Base-by-base conservation (phyloP, 2,113 vertebrate genomes). In the Butorides virescens region DNA sequence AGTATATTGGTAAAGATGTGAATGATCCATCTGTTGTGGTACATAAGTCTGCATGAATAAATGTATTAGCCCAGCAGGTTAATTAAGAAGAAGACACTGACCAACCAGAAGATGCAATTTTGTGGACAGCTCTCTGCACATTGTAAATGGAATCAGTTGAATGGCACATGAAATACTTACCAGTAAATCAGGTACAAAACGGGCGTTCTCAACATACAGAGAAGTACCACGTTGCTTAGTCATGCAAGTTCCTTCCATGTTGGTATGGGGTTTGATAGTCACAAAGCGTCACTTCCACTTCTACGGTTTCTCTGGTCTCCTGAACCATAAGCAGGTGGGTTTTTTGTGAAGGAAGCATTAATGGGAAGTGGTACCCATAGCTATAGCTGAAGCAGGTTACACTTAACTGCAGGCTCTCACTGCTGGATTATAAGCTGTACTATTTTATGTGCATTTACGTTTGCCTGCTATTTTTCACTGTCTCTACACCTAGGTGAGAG, bases 211-310 rank as follows among this genome's bases (percentile, higher is more conserved):
- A 52, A 9, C 23, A 6, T 42, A 10, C 20, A n/a, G 67, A 83
- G 88, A 83, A 47, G 68, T 61, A 17, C 22, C 37, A 1, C 5
- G 0, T 66, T 63, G 88, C 82, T 91, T 77, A 61, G 73, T 88
- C 37, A 36, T 34, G 13, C 65, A 49, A 27, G 36, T 80, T 53
- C 75, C 52, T 86, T 94, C 86, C 55, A 47, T 80, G 3, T 66
- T 73, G 37, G 26, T 13, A 0, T 53, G 32, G 46, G n/a, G 25
- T 78, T 29, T 77, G 58, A 7, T 5, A n/a, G 27, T 62, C 8
- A 12, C 30, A 16, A 53, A 84, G 68, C 37, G 17, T 59, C 73
- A 37, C 86, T 97, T 96, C 88, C 59, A 55, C 68, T 80, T 95
- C 30, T 92, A 0, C 68, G 79, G 61, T 47, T 75, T 88, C 72